phyloP scores from a whole-genome alignment of 1,140 invertebrate genomes.

The Sarcophaga peregrina region DNA sequence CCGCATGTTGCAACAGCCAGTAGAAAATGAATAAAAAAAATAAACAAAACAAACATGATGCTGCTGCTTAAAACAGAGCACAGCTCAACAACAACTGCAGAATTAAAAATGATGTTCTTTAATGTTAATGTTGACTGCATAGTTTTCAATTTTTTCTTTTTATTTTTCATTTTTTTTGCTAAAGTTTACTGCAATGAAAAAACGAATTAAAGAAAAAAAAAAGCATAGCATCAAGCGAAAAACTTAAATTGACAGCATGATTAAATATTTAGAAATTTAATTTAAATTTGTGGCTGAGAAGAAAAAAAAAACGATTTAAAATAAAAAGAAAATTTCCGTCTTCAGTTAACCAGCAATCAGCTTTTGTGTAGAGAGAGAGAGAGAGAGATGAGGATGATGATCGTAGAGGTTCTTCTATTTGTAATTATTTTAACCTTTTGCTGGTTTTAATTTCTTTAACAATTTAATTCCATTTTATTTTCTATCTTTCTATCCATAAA shows the following conservation, averaged over 20 bases:
- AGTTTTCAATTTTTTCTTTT: too few relatives aligned
- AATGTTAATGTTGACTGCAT: slow-evolving; percentile 16
- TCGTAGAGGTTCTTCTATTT: background rate
- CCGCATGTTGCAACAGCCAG: background rate
- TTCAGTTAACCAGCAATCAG: too few relatives aligned
- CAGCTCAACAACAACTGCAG: background rate
- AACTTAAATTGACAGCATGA: slow-evolving; percentile 22
- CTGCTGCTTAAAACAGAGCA: background rate
- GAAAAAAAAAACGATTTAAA: background rate
- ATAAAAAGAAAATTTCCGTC: background rate
- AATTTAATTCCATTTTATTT: background rate
- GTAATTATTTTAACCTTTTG: slow-evolving; percentile 1
- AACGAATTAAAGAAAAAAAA: background rate
- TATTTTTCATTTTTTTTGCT: too few relatives aligned
- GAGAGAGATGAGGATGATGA: too few relatives aligned
- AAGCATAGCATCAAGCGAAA: background rate
- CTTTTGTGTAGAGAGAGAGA: too few relatives aligned
- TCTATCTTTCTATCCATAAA: background rate
- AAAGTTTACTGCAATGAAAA: too few relatives aligned
- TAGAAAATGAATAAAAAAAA: background rate
- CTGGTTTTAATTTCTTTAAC: background rate
- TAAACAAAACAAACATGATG: background rate
- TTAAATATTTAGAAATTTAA: slow-evolving; percentile 26
- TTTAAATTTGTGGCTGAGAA: background rate
- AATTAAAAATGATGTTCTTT: slow-evolving; percentile 11